phyloP scores from a whole-genome alignment of 2,888 invertebrate species.

The Altica lythri region DNA sequence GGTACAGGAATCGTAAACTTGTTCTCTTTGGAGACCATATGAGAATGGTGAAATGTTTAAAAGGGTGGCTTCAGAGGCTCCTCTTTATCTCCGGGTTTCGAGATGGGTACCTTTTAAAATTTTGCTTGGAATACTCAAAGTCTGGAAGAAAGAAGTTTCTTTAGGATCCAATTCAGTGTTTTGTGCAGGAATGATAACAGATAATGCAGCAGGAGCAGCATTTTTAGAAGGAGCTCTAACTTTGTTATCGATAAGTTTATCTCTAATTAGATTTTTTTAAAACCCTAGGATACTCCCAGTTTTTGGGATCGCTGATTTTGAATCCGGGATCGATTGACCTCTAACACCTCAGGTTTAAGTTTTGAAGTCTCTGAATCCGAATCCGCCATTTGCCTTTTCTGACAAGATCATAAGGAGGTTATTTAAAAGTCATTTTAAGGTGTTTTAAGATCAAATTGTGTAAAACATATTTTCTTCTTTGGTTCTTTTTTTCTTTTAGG shows the following conservation, averaged over 20 bases:
- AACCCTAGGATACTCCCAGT: no score
- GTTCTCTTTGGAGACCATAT: constrained; percentile 93
- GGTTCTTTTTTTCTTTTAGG: no score
- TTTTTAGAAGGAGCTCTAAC: constrained; percentile 97
- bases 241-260: constrained; percentile 93
- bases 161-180: constrained; percentile 98
- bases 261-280: no score
- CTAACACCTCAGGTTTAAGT: no score
- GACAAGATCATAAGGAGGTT: no score
- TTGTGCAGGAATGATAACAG: constrained; percentile 97
- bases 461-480: no score
- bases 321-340: no score
- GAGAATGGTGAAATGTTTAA: constrained; percentile 99
- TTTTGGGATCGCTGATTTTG: no score
- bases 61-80: constrained; percentile 99
- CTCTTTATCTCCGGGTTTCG: constrained; percentile 96
- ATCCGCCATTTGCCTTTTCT: no score
- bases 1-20: constrained; percentile 98
- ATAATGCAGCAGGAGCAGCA: constrained; percentile 95
- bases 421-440: no score
- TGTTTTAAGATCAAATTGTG: no score
- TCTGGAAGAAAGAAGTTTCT: constrained; percentile 99
- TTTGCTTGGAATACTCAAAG: constrained; percentile 93
- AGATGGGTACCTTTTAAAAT: constrained; percentile 65
- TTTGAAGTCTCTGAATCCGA: no score